phyloP scores from a whole-genome alignment of 2,888 invertebrate species.

The Xestia xanthographa region DNA sequence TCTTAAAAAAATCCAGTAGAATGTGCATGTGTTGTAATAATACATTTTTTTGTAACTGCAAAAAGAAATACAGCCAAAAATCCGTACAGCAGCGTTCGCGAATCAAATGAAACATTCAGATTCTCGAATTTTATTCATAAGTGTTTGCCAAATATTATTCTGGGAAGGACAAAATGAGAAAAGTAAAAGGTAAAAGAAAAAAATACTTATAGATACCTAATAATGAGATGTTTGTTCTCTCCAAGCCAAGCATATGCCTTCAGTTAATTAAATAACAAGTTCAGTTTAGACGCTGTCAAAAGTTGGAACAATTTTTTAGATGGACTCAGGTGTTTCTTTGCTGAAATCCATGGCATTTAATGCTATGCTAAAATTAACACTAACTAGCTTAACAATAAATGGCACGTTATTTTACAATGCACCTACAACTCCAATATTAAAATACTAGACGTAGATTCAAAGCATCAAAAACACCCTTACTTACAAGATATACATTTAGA shows the following conservation, averaged over 20 bases:
- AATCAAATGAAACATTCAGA: neutral
- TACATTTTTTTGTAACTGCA: neutral
- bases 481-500: conserved; percentile 55
- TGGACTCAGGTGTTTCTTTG: neutral
- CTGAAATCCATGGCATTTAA: neutral
- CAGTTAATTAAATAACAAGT: conserved; percentile 1
- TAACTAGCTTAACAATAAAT: neutral
- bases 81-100: neutral
- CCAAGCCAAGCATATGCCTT: neutral
- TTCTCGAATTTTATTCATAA: neutral
- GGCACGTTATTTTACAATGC: neutral
- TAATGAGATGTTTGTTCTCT: neutral
- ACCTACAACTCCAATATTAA: conserved; percentile 1
- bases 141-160: neutral
- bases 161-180: conserved; percentile 1
- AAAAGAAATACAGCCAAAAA: neutral
- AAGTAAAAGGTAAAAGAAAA: neutral
- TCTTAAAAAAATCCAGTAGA: neutral
- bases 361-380: neutral
- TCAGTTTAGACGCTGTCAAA: neutral
- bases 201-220: too few relatives aligned
- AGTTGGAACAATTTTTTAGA: neutral
- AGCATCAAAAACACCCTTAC: conserved; percentile 6
- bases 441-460: conserved; percentile 8
- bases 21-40: neutral